These are phyloP conservation scores for Pseudomyrmex concolor DNA, from an alignment of 1,140 invertebrate genomes.

Conservation along the genomic window DNA sequence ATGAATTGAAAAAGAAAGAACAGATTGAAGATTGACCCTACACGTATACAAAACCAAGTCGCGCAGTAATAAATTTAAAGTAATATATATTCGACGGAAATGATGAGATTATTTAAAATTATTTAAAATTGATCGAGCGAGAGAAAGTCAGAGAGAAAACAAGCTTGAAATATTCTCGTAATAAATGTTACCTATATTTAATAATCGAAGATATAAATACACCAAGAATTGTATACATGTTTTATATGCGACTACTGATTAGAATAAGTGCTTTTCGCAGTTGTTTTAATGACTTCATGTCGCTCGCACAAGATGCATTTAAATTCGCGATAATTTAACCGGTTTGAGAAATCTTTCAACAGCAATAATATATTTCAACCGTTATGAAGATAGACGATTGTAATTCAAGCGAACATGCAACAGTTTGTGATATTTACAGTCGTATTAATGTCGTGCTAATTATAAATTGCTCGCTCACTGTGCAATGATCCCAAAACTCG, in stretches of 20 bases:
- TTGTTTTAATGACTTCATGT: conserved; percentile 20
- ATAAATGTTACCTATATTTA: no score
- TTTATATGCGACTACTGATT: not conserved
- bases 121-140: not conserved
- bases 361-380: conserved; percentile 49
- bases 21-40: conserved; percentile 32
- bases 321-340: conserved; percentile 39
- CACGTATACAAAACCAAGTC: conserved; percentile 15
- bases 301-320: conserved; percentile 18
- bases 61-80: conserved; percentile 51
- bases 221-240: no score
- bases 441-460: conserved; percentile 33
- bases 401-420: conserved; percentile 68
- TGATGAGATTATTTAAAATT: conserved; percentile 19
- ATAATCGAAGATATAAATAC: no score
- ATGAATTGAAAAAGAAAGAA: conserved; percentile 18
- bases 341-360: conserved; percentile 43
- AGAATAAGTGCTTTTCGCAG: not conserved
- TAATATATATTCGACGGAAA: not conserved
- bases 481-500: conserved; percentile 17
- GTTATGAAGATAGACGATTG: conserved; percentile 56
- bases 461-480: conserved; percentile 40
- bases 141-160: not conserved
- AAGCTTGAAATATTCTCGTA: no score
- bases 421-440: conserved; percentile 66